Evolutionary conservation across 1,140 invertebrate genomes (phyloP).

Genomic region (Macrobrachium rosenbergii): DNA sequence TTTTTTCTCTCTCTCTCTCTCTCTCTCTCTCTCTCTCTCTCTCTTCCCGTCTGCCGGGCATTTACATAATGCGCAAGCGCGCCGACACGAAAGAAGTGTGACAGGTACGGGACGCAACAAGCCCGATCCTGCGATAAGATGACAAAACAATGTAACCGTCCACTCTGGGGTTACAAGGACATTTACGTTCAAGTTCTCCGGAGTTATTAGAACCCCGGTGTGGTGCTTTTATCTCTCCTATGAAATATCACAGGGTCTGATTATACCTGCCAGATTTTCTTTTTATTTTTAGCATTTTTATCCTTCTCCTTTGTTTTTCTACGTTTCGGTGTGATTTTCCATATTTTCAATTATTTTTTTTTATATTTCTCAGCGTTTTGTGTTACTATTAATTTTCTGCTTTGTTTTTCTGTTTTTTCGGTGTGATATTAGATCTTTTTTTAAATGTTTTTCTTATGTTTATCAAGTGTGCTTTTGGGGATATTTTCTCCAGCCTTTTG

Average conservation of each 20-base stretch:
- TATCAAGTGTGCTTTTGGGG: too few relatives aligned
- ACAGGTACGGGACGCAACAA: too few relatives aligned
- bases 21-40: constrained; percentile 48
- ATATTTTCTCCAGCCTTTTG: background rate
- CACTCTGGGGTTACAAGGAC: too few relatives aligned
- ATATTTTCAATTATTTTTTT: background rate
- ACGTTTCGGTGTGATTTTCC: background rate
- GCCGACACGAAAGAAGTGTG: background rate
- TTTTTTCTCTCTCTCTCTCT: background rate
- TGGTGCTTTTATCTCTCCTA: too few relatives aligned
- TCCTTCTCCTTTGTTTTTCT: background rate
- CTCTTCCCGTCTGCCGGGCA: constrained; percentile 5
- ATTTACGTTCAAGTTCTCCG: too few relatives aligned
- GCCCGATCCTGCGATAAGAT: too few relatives aligned
- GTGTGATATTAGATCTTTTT: too few relatives aligned
- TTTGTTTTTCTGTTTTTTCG: background rate
- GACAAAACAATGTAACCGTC: too few relatives aligned
- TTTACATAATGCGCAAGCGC: background rate
- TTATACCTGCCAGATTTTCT: background rate
- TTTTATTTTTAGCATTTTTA: background rate
- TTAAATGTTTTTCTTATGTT: background rate
- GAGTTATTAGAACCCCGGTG: too few relatives aligned
- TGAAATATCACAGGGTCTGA: too few relatives aligned
- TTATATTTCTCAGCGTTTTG: background rate
- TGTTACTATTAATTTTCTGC: background rate